These are phyloP conservation scores for Acanthurus leucopareius DNA, from an alignment of 2,797 vertebrate species.

Conservation along the genomic window DNA sequence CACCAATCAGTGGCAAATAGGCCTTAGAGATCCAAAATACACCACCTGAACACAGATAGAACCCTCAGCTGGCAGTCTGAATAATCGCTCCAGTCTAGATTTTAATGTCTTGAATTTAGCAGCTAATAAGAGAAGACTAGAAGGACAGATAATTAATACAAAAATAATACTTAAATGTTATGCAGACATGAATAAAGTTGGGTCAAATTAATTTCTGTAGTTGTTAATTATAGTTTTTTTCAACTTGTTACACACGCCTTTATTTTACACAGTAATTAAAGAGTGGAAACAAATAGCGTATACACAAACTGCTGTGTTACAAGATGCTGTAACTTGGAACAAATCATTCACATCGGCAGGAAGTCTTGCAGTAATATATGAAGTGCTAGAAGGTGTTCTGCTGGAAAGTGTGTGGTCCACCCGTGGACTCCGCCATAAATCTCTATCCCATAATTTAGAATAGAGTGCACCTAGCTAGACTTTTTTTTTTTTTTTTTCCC, in stretches of 20 bases:
- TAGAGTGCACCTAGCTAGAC: slow-evolving; percentile 60
- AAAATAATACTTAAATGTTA: slow-evolving; percentile 36
- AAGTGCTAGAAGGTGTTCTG: slow-evolving; percentile 59
- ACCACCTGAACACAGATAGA: slow-evolving; percentile 57
- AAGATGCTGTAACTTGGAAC: slow-evolving; percentile 49
- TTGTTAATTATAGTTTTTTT: slow-evolving; percentile 44
- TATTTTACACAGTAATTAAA: slow-evolving; percentile 25
- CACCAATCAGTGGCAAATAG: slow-evolving; percentile 78
- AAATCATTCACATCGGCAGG: slow-evolving; percentile 54
- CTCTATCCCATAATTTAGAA: slow-evolving; percentile 69
- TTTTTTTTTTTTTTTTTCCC: slow-evolving; percentile 16
- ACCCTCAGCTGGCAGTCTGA: slow-evolving; percentile 53
- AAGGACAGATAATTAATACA: slow-evolving; percentile 42
- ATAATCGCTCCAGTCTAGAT: slow-evolving; percentile 60
- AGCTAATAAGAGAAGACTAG: slow-evolving; percentile 40
- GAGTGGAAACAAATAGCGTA: slow-evolving; percentile 41
- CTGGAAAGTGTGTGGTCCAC: slow-evolving; percentile 62
- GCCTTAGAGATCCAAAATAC: slow-evolving; percentile 72
- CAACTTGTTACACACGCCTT: not conserved
- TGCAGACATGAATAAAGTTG: slow-evolving; percentile 27
- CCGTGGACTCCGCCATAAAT: slow-evolving; percentile 57
- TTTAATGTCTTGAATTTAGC: slow-evolving; percentile 64
- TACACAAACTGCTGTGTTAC: slow-evolving; percentile 43
- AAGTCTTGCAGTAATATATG: slow-evolving; percentile 55
- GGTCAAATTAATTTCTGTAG: slow-evolving; percentile 27